Evolutionary conservation across 2,888 invertebrate species (phyloP).

Genomic region (Sinodicranocentrus sp.): DNA sequence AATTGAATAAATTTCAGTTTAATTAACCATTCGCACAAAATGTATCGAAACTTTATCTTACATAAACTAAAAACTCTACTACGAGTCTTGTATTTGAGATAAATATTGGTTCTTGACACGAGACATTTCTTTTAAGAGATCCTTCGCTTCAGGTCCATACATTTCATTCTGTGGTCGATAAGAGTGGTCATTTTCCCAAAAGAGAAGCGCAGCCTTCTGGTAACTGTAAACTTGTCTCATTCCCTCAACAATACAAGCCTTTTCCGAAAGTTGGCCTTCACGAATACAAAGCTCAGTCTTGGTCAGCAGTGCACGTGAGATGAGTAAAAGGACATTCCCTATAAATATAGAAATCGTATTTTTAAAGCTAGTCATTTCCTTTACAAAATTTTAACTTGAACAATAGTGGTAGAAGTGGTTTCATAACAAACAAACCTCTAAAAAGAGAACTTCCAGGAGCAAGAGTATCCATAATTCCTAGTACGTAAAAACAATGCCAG

Average conservation of each 20-base stretch:
- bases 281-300: conserved; percentile 55
- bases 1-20: no score
- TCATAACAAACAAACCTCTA: conserved; percentile 18
- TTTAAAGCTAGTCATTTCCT: no score
- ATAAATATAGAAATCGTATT: not conserved
- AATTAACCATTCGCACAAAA: no score
- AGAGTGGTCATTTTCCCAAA: conserved; percentile 61
- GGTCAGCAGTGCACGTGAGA: conserved; percentile 61
- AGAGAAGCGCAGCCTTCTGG: conserved; percentile 56
- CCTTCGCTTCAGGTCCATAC: conserved; percentile 55
- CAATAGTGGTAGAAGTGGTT: not conserved
- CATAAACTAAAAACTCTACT: no score
- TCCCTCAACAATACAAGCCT: conserved; percentile 12
- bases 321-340: conserved; percentile 67
- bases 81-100: conserved; percentile 15
- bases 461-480: conserved; percentile 59
- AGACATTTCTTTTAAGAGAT: conserved; percentile 48
- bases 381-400: not conserved
- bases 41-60: no score
- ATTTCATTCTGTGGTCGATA: conserved; percentile 39
- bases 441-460: conserved; percentile 68
- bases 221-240: conserved; percentile 54
- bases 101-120: conserved; percentile 53
- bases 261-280: conserved; percentile 13
- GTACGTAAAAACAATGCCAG: conserved; percentile 67